These are phyloP conservation scores for Thymelicus sylvestris DNA, from an alignment of 2,888 invertebrate species.

Conservation along the genomic window DNA sequence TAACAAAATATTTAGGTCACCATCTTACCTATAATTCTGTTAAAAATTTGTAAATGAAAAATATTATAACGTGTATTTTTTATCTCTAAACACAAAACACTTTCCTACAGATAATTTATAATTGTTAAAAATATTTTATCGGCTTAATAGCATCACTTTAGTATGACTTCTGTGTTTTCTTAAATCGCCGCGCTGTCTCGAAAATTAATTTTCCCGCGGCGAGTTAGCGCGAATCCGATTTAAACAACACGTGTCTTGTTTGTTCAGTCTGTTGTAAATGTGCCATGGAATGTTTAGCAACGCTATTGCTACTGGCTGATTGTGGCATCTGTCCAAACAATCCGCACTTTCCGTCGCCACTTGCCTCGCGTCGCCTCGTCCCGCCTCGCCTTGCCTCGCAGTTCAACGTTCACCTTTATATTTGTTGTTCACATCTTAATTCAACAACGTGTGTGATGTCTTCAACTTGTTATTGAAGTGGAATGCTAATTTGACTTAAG, in stretches of 20 bases:
- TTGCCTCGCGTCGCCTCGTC: conserved; percentile 31
- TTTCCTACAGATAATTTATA: conserved; percentile 17
- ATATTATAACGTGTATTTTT: conserved; percentile 5
- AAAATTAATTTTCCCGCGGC: conserved; percentile 51
- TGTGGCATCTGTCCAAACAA: conserved; percentile 60
- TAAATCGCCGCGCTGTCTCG: conserved; percentile 23
- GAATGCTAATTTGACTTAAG: conserved; percentile 11
- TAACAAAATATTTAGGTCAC: no score
- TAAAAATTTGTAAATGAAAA: not conserved
- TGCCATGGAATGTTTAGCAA: conserved; percentile 52
- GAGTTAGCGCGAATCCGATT: conserved; percentile 60
- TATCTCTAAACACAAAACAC: conserved; percentile 6
- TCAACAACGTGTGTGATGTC: conserved; percentile 25
- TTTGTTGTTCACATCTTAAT: conserved; percentile 24
- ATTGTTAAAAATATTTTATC: conserved; percentile 30
- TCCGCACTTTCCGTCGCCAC: conserved; percentile 41
- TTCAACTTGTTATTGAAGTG: conserved; percentile 21
- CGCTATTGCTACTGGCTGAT: conserved; percentile 43
- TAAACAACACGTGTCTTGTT: conserved; percentile 68
- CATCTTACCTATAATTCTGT: not conserved
- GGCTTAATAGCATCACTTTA: conserved; percentile 6
- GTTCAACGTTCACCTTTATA: conserved; percentile 36
- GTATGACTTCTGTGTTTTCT: conserved; percentile 23
- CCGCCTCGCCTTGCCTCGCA: not conserved
- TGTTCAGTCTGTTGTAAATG: conserved; percentile 65